Evolutionary conservation across 1,140 invertebrate genomes (phyloP).

Genomic region (Gonatopus flavifemur): DNA sequence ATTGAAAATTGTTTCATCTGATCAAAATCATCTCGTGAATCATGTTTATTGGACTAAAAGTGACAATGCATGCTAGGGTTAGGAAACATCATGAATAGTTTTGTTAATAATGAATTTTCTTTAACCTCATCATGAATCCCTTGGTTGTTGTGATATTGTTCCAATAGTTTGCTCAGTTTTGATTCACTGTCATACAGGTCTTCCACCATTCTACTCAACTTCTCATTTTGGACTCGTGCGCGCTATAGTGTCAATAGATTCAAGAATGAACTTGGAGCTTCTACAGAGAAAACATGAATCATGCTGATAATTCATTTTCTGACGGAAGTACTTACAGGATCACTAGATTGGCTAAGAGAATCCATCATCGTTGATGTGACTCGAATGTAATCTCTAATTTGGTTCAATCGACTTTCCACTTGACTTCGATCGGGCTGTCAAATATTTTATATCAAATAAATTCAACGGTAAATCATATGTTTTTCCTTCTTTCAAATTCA

Average conservation of each 20-base stretch:
- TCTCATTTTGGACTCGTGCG: constrained; percentile 49
- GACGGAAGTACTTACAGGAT: constrained; percentile 59
- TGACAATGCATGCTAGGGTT: constrained; percentile 19
- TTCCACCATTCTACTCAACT: constrained; percentile 52
- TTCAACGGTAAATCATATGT: not conserved
- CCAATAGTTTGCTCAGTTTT: constrained; percentile 50
- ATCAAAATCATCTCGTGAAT: constrained; percentile 12
- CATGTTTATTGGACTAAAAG: constrained; percentile 19
- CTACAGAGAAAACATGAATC: not conserved
- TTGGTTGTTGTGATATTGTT: constrained; percentile 43
- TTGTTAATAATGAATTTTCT: constrained; percentile 5
- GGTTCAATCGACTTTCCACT: constrained; percentile 62
- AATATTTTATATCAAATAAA: constrained; percentile 8
- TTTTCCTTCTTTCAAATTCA: not conserved
- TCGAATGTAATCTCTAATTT: constrained; percentile 66
- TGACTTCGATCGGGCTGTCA: constrained; percentile 57
- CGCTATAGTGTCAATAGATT: constrained; percentile 33
- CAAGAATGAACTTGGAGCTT: constrained; percentile 6
- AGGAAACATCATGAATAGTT: too few species aligned
- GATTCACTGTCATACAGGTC: constrained; percentile 54
- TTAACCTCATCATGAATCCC: constrained; percentile 45
- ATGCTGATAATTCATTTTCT: constrained; percentile 1
- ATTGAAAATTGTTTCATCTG: constrained; percentile 23
- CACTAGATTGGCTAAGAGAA: constrained; percentile 62
- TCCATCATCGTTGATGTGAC: constrained; percentile 65